Conservation (phyloP, 2,888 invertebrate genomes). For the Dasysyrphus albostriatus region DNA sequence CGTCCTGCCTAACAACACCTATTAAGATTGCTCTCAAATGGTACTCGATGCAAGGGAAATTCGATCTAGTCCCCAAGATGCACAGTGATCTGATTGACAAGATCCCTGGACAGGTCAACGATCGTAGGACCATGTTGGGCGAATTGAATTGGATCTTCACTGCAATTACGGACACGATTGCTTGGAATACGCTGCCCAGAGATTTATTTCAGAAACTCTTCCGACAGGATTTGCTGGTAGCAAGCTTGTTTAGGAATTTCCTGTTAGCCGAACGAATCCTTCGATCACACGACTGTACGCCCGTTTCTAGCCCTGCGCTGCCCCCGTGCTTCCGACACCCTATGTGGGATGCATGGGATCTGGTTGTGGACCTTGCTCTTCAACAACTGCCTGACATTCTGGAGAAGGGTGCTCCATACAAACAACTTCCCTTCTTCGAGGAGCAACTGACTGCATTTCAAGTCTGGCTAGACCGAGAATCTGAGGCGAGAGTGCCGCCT, state of each 20-base stretch:
- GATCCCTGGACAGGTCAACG: constrained; percentile 98
- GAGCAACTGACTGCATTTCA: constrained; percentile 99
- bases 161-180: constrained; percentile 99
- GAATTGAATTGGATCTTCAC: constrained; percentile 99
- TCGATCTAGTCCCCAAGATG: constrained; percentile 92
- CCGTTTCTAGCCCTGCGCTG: constrained; percentile 95
- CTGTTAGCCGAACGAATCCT: constrained; percentile 97
- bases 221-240: constrained; percentile 98
- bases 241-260: constrained; percentile 98
- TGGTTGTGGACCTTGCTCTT: constrained; percentile 96
- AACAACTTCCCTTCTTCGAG: constrained; percentile 96
- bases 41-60: constrained; percentile 93
- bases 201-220: constrained; percentile 98
- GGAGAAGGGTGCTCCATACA: constrained; percentile 86
- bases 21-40: constrained; percentile 97
- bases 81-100: constrained; percentile 95
- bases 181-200: constrained; percentile 98
- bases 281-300: constrained; percentile 98
- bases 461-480: constrained; percentile 85
- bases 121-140: constrained; percentile 98
- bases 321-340: constrained; percentile 95
- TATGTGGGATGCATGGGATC: constrained; percentile 99
- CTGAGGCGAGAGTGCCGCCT: constrained; percentile 92
- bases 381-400: constrained; percentile 93
- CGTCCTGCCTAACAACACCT: constrained; percentile 98